Conservation (phyloP, 2,113 vertebrate species). For the Paracanthobrama guichenoti region DNA sequence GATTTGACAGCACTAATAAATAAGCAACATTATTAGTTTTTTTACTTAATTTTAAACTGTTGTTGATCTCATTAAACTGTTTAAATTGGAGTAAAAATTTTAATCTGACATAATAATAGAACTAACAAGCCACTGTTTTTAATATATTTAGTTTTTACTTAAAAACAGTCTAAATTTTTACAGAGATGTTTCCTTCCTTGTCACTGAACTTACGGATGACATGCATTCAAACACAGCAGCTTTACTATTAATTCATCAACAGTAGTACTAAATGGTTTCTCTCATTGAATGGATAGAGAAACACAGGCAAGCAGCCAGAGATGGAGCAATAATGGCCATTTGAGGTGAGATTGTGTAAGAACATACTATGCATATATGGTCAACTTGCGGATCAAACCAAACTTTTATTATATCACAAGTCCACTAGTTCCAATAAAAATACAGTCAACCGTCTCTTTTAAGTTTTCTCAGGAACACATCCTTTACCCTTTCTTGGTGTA, state of each 20-base stretch:
- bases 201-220: background rate
- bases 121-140: background rate
- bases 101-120: background rate
- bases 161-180: too few relatives aligned
- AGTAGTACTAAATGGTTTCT: background rate
- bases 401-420: background rate
- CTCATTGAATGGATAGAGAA: background rate
- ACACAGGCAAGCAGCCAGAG: background rate
- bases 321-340: background rate
- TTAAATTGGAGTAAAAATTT: background rate
- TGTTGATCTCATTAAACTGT: background rate
- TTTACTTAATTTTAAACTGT: background rate
- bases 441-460: background rate
- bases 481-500: slow-evolving; percentile 40
- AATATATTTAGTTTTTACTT: background rate
- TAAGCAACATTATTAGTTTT: too few relatives aligned
- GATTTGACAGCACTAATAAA: too few relatives aligned
- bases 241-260: background rate
- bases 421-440: slow-evolving; percentile 39
- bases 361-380: background rate
- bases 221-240: background rate
- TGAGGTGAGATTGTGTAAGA: background rate
- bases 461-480: slow-evolving; percentile 33
- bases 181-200: too few relatives aligned
- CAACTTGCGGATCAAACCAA: background rate